Evolutionary conservation across 2,888 invertebrate species (phyloP).

Genomic region (Calliscelio sp.): DNA sequence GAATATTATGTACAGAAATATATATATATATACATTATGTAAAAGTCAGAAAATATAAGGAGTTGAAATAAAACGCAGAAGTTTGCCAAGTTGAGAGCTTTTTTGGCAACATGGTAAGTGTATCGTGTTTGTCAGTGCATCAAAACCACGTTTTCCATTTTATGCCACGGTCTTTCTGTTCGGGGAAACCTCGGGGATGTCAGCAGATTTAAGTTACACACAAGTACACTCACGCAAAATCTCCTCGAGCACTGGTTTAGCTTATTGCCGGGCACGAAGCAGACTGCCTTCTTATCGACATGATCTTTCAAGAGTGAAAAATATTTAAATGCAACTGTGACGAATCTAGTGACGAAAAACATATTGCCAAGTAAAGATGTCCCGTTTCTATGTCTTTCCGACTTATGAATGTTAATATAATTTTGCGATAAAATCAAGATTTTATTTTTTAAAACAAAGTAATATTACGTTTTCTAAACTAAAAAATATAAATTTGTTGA

Average conservation of each 20-base stretch:
- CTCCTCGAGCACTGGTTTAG: constrained; percentile 73
- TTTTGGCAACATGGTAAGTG: constrained; percentile 61
- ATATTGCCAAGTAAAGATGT: constrained; percentile 10
- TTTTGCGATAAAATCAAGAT: too few species aligned
- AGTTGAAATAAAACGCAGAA: constrained; percentile 45
- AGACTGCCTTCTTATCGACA: constrained; percentile 81
- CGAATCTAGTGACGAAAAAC: constrained; percentile 51
- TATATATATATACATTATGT: too few species aligned
- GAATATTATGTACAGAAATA: too few species aligned
- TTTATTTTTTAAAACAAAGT: too few species aligned
- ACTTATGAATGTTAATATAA: too few species aligned
- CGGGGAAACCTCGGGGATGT: constrained; percentile 68
- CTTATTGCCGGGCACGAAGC: constrained; percentile 85
- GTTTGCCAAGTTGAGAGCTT: constrained; percentile 39
- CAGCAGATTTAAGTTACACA: constrained; percentile 78
- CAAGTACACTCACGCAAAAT: constrained; percentile 67
- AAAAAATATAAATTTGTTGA: too few species aligned
- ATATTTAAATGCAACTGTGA: constrained; percentile 81
- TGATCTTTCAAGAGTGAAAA: constrained; percentile 83
- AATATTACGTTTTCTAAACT: too few species aligned
- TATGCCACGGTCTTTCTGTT: constrained; percentile 48
- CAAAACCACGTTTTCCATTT: constrained; percentile 67
- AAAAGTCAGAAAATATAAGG: too few species aligned
- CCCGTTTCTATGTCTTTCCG: too few species aligned
- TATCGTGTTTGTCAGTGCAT: constrained; percentile 66